phyloP scores from a whole-genome alignment of 1,140 invertebrate genomes.

The Patella vulgata region DNA sequence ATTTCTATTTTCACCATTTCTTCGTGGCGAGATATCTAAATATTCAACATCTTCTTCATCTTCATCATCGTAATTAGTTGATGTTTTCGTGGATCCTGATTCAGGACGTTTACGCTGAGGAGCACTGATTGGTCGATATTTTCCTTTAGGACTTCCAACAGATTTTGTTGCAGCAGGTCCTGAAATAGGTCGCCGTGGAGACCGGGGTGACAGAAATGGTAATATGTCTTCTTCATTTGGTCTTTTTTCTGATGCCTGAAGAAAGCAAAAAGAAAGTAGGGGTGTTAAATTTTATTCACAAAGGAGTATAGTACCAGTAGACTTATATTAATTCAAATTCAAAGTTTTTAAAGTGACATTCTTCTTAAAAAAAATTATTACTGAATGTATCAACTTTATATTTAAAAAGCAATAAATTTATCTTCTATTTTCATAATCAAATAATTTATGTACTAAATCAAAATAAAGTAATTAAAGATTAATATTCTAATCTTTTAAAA shows the following conservation, averaged over 20 bases:
- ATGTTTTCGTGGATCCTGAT: slow-evolving; percentile 8
- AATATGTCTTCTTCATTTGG: slow-evolving; percentile 58
- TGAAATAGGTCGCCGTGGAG: slow-evolving; percentile 35
- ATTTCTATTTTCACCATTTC: background rate
- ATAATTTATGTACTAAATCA: too few species aligned
- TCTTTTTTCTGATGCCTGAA: slow-evolving; percentile 45
- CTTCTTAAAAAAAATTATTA: too few species aligned
- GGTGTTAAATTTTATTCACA: background rate
- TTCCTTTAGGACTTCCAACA: slow-evolving; percentile 8
- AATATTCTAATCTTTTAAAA: too few species aligned
- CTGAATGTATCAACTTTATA: too few species aligned
- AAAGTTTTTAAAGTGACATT: too few species aligned
- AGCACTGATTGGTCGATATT: slow-evolving; percentile 49
- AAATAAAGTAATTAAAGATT: too few species aligned
- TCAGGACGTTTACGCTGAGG: slow-evolving; percentile 16
- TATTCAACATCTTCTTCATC: slow-evolving; percentile 40
- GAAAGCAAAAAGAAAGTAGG: slow-evolving; percentile 9
- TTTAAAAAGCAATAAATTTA: too few species aligned
- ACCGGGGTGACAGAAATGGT: slow-evolving; percentile 54
- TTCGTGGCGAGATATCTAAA: background rate
- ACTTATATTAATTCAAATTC: too few species aligned
- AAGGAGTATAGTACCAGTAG: too few species aligned
- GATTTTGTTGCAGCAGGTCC: slow-evolving; percentile 21
- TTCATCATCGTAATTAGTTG: slow-evolving; percentile 24
- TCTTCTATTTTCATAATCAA: too few species aligned